Evolutionary conservation across 2,113 vertebrate species (phyloP), one percentile per base, ranked within the genome.

Genomic region (Oryzias javanicus): DNA sequence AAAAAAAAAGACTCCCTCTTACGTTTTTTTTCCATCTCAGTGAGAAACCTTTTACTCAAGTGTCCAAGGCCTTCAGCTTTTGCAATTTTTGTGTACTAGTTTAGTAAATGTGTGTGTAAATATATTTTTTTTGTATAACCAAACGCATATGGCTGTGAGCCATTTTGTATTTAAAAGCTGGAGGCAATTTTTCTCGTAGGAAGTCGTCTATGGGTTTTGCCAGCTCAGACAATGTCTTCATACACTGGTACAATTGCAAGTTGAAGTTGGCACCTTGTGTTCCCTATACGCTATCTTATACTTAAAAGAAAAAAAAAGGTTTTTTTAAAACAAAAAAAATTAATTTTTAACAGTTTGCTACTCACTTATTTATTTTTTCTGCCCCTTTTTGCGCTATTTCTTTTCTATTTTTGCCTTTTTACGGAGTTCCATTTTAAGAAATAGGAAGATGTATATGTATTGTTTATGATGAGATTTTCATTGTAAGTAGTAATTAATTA

Each of bases 161-260:
- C 80, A 73, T 86, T 90, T 88, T 89, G 71, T 89, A 87, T 78
- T 82, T 83, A 68, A 35, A 85, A 85, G 81, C 86, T 87, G 84
- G 84, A 88, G 83, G 86, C 74, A 76, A 84, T 82, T 85, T 88
- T 89, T 88, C 82, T 83, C 78, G 72, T 84, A 70, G 66, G 79
- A 81, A 64, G 69, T 81, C 70, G 71, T 81, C 77, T 76, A 51
- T 71, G 81, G 69, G 70, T 77, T 82, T 77, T 63, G 60, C 64
- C 70, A 74, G 72, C 82, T 77, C 72, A 59, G 76, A 83, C 64
- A 73, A 84, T 77, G 77, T 87, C 88, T 83, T 90, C 82, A 86
- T 88, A 90, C 89, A 91, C 89, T 91, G 88, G 88, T 89, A 84
- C 83, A 83, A 86, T 88, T 88, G 70, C 85, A 83, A 86, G 84